phyloP scores from a whole-genome alignment of 2,888 invertebrate genomes.

The Pantelozetes paolii region DNA sequence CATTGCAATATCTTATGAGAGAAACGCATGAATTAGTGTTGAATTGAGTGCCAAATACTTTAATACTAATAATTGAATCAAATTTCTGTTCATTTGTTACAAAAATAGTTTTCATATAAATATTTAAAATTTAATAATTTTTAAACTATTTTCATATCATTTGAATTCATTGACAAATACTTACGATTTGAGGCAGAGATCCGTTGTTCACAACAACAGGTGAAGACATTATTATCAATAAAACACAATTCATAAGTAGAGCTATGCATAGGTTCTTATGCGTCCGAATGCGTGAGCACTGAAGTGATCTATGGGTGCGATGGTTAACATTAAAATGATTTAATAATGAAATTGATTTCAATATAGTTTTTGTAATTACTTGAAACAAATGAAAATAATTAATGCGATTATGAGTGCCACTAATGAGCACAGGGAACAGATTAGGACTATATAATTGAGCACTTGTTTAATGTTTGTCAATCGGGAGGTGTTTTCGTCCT shows the following conservation, averaged over 20 bases:
- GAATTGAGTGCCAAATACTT: no score
- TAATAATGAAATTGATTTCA: background rate
- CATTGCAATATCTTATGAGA: no score
- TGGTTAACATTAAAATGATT: no score
- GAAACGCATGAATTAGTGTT: no score
- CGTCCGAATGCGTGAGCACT: conserved; percentile 53
- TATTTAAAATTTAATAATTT: no score
- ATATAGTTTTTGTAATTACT: conserved; percentile 51
- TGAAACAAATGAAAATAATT: conserved; percentile 55
- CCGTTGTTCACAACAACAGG: conserved; percentile 31
- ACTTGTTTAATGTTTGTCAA: conserved; percentile 44
- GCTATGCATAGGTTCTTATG: conserved; percentile 53
- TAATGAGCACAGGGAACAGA: conserved; percentile 53
- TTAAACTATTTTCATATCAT: no score
- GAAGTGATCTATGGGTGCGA: conserved; percentile 50
- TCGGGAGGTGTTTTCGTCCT: conserved; percentile 37
- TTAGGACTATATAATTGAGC: conserved; percentile 53
- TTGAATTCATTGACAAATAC: no score
- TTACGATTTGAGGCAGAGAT: conserved; percentile 10
- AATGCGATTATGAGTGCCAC: conserved; percentile 52
- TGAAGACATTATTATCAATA: conserved; percentile 39
- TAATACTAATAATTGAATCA: no score
- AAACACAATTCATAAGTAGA: conserved; percentile 50
- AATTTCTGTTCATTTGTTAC: no score
- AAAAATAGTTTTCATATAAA: no score